Evolutionary conservation across 2,797 vertebrate genomes (phyloP), one percentile per base, ranked within the genome.

Genomic region (Coracias cyanogaster): DNA sequence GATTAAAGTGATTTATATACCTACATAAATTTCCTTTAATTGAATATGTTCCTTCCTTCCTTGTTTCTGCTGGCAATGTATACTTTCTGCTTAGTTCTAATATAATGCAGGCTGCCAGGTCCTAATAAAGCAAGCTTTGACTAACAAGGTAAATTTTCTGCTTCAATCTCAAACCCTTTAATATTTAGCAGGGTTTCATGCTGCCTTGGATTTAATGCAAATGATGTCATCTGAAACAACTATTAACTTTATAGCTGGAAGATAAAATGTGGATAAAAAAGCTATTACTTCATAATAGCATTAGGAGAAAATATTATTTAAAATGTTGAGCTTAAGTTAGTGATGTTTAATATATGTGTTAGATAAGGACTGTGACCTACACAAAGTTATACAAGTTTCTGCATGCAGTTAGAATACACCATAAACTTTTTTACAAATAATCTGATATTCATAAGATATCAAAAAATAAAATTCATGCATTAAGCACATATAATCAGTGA

Each of bases 211-310:
- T 80, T 89, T 94, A 95, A 96, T 94, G 82, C 69, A 92, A 95
- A 94, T 91, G 24, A 18, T 71, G 24, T 52, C 84, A 51, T 80
- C 80, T 9, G 18, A 89, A 94, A 41, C 52, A 90, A 85, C 3
- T 0, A 96, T 93, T 96, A 96, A 86, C 43, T 93, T 96, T 90
- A 94, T 52, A 93, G 61, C 28, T 93, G 73, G n/a, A 92, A 94
- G 66, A 94, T 82, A 83, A 96, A 92, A 94, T 43, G 70, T 72
- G 51, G 84, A 48, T 91, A 81, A 90, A 96, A 93, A 74, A 92
- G 61, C 62, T 87, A 79, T 86, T 70, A 86, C 64, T 66, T 81
- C 82, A 93, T 43, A 91, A 67, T 13, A 94, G 46, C 67, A 86
- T 79, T 87, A 76, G 60, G 66, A 73, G 20, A 25, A 93, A 91